Percentiles rank a stretch among this genome's conserved stretches.
Conservation (phyloP, 2,888 invertebrate genomes). For the Synergus japonicus region DNA sequence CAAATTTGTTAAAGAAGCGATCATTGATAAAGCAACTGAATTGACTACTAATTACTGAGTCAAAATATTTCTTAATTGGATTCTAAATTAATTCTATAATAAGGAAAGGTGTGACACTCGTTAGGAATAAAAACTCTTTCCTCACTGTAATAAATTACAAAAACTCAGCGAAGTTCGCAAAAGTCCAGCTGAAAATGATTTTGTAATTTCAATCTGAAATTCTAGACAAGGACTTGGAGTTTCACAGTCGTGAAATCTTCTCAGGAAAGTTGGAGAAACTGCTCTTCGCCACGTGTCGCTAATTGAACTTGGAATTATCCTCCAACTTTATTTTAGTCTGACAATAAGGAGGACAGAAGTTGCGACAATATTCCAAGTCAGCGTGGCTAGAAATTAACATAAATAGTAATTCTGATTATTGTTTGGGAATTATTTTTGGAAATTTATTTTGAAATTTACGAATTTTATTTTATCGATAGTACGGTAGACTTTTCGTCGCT, state of each 20-base stretch:
- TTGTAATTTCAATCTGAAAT: constrained; percentile 34
- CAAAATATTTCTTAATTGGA: not conserved
- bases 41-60: not conserved
- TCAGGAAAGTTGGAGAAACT: not conserved
- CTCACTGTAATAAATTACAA: not conserved
- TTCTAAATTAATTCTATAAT: not conserved
- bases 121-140: not conserved
- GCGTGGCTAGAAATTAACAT: not conserved
- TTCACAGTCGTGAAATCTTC: constrained; percentile 15
- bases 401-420: not conserved
- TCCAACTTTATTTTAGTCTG: constrained; percentile 27
- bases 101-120: not conserved
- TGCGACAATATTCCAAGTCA: not conserved
- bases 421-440: too few relatives aligned
- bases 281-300: constrained; percentile 14
- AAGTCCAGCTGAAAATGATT: not conserved
- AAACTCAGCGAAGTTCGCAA: not conserved
- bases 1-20: not conserved
- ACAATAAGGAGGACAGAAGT: constrained; percentile 17
- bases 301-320: not conserved
- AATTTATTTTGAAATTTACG: too few relatives aligned
- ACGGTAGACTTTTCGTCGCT: not conserved
- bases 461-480: not conserved
- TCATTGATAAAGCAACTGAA: not conserved
- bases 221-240: constrained; percentile 15